Percentiles rank a stretch among this genome's conserved stretches.
phyloP scores from a whole-genome alignment of 2,797 vertebrate genomes.

The Calcarius lapponicus region DNA sequence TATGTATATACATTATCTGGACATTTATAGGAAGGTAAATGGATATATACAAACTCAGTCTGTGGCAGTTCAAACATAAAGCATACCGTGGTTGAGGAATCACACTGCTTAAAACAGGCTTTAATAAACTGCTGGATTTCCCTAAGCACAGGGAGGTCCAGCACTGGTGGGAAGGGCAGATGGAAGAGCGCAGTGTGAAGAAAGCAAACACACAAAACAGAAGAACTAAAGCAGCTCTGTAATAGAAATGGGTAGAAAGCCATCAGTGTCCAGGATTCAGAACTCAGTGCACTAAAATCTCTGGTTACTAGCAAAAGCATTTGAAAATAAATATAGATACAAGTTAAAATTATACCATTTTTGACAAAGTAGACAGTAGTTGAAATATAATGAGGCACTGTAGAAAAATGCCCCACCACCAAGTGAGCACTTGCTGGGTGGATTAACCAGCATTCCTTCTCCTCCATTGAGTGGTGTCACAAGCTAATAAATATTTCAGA shows the following conservation, averaged over 20 bases:
- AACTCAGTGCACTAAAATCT: conserved; percentile 30
- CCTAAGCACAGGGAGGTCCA: not conserved
- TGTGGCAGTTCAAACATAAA: not conserved
- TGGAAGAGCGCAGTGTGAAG: not conserved
- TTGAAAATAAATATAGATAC: conserved; percentile 66
- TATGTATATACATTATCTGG: not conserved
- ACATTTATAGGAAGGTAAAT: not conserved
- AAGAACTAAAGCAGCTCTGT: not conserved
- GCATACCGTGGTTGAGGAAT: not conserved
- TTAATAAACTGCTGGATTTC: not conserved
- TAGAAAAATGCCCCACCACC: conserved; percentile 75
- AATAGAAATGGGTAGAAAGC: not conserved
- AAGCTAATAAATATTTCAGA: conserved; percentile 99
- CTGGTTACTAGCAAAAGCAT: conserved; percentile 36
- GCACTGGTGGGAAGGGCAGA: not conserved
- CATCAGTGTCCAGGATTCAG: not conserved
- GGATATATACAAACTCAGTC: not conserved
- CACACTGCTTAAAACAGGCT: not conserved
- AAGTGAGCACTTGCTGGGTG: conserved; percentile 77
- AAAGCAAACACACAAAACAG: not conserved
- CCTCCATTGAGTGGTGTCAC: conserved; percentile 90
- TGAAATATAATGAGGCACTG: conserved; percentile 80
- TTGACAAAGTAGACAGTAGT: conserved; percentile 67
- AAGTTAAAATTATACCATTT: conserved; percentile 72
- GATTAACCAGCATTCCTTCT: conserved; percentile 88